phyloP scores from a whole-genome alignment of 1,140 invertebrate genomes.

The Drosophila eugracilis region DNA sequence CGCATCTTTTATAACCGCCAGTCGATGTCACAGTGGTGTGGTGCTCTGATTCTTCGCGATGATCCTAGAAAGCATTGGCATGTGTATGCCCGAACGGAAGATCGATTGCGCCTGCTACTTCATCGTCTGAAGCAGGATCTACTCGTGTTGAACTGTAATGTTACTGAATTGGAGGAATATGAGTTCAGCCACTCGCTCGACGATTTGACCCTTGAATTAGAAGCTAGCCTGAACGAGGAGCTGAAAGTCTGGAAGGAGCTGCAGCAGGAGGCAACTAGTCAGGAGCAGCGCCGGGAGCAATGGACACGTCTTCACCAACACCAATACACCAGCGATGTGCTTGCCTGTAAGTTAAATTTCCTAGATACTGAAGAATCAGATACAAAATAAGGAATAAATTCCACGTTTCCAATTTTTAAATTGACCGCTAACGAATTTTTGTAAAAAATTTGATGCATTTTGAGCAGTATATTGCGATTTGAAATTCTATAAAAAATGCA shows the following conservation, averaged over 20 bases:
- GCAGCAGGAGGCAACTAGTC: neutral
- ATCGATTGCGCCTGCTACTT: constrained; percentile 42
- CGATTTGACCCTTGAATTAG: constrained; percentile 32
- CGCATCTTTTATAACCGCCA: constrained; percentile 59
- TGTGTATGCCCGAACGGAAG: constrained; percentile 50
- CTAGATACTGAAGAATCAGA: constrained; percentile 17
- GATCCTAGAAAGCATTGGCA: constrained; percentile 54
- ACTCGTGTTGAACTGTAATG: constrained; percentile 56
- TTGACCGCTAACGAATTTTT: too few relatives aligned
- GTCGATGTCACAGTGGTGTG: constrained; percentile 42
- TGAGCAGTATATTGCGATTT: too few relatives aligned
- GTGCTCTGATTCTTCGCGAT: constrained; percentile 50
- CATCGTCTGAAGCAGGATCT: constrained; percentile 48
- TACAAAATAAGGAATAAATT: neutral
- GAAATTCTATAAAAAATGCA: too few relatives aligned
- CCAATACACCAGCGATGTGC: constrained; percentile 56
- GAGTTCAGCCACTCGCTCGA: constrained; percentile 1
- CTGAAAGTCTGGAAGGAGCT: constrained; percentile 31
- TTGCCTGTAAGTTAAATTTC: constrained; percentile 47
- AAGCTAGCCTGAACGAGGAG: constrained; percentile 49
- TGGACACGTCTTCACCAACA: constrained; percentile 28
- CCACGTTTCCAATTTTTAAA: neutral
- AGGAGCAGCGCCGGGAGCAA: neutral
- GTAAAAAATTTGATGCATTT: too few relatives aligned
- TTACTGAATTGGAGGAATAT: constrained; percentile 30